Evolutionary conservation across 2,888 invertebrate species (phyloP), one percentile per base, ranked within the genome.

Genomic region (Trilocha varians): DNA sequence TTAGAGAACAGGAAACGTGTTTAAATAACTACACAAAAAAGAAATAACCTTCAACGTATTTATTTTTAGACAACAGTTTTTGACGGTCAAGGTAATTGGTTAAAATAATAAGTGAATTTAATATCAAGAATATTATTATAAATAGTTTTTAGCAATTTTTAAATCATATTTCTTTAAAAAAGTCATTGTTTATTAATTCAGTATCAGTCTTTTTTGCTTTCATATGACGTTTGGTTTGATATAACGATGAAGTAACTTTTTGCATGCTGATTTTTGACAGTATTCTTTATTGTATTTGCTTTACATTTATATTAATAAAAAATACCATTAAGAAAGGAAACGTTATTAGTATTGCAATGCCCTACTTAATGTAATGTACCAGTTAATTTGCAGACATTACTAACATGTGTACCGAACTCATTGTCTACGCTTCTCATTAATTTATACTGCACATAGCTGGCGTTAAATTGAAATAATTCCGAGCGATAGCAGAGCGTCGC

Each of bases 391-490:
- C 50, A 58, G 57, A 54, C 56, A 55, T 59, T 68, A 55, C 59
- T 65, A 69, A 65, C 55, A 56, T 64, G 61, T 48, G 49, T 48
- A 56, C 57, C 56, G 56, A 62, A 60, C 59, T 58, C 58, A 51
- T 57, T 60, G 49, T 52, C 48, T 51, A 60, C 52, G 56, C 49
- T 61, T 59, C 61, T 65, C 65, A 65, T 69, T 66, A 70, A 74
- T 75, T 70, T 68, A 68, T 64, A 47, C 56, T 45, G 49, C 47
- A 59, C 57, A 59, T 60, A 64, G 65, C 61, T 65, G 62, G 74
- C 71, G 70, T 72, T 71, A 76, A 79, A 78, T 78, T 78, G 74
- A 79, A 79, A 79, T 76, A 70, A 77, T 74, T 77, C 67, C 62
- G 61, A 53, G 65, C 63, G 62, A 68, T 65, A 65, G 66, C 53